A percentile compares a stretch with the other conserved stretches of the same genome.
Evolutionary conservation across 2,113 vertebrate species (phyloP).

Genomic region (Ursus arctos): DNA sequence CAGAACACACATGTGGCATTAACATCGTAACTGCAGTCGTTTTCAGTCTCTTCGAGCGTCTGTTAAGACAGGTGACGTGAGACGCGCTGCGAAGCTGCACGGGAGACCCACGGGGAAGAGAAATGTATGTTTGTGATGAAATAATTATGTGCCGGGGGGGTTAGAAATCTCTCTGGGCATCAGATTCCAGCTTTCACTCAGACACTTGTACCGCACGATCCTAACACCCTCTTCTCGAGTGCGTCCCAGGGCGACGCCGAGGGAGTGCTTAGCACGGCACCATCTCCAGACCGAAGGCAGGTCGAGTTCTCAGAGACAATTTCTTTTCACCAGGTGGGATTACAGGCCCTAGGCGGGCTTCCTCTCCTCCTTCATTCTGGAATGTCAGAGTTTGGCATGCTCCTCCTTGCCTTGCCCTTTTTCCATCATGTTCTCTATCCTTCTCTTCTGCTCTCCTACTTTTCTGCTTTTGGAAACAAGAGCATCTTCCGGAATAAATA

Average conservation of each 20-base stretch:
- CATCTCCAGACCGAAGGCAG: neutral
- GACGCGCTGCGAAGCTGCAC: neutral
- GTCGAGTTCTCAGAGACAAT: neutral
- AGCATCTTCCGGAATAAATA: neutral
- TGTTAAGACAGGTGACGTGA: neutral
- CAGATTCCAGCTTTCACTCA: neutral
- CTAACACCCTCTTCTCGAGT: neutral
- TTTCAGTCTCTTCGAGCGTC: neutral
- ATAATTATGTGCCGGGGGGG: neutral
- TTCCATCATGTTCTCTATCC: neutral
- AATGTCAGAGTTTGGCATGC: neutral
- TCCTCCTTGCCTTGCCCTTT: too few relatives aligned
- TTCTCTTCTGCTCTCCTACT: neutral
- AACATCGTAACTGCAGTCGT: neutral
- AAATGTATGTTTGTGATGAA: neutral
- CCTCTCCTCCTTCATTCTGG: neutral
- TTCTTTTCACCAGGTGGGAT: neutral
- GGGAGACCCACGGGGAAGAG: rapidly evolving
- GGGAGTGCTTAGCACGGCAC: neutral
- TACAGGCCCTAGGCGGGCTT: neutral
- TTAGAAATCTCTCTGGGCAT: neutral
- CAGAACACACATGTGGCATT: neutral
- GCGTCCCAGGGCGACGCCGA: neutral
- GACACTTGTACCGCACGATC: neutral
- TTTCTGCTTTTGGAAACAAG: neutral